Evolutionary conservation across 2,113 vertebrate genomes (phyloP), one percentile per base, ranked within the genome.

Genomic region (Oenanthe melanoleuca): DNA sequence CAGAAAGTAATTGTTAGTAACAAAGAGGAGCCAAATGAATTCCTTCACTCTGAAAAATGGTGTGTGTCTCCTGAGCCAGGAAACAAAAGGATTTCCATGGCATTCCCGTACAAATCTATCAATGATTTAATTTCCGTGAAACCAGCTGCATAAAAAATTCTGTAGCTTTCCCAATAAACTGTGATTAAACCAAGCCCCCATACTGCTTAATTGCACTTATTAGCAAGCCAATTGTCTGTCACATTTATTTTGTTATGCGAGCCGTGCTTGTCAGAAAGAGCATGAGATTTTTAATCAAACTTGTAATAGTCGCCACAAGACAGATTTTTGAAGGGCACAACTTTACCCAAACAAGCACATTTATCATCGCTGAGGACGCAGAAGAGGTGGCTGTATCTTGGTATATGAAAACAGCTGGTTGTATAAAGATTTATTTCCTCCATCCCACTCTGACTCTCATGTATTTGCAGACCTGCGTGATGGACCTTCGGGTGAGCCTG

Each of bases 141-240:
- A 73, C 60, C 66, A 88, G 60, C 79, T 91, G 92, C 72, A 80
- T 70, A 86, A 88, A 94, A 88, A 52, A 95, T 80, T 74, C 80
- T 56, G 74, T 63, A 57, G 79, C 84, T 95, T 93, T 77, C 81
- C 78, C 94, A 82, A 82, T 55, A 93, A 89, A 73, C 67, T 71
- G 74, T 53, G 78, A 87, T 73, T 70, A 82, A 91, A 81, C 50
- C 61, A 85, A 83, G 72, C 86, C 78, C 80, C 77, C 94, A 75
- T 85, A 57, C 87, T 80, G 84, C 89, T 92, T 94, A 97, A 92
- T 73, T 92, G 89, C 74, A 60, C 75, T 89, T 80, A 95, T 56
- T 92, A 94, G 82, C 71, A 73, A 94, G 67, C 71, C 60, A 57
- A 37, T 89, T 88, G 87, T 64, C 78, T 80, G 33, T 52, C 93